A percentile compares a stretch with the other conserved stretches of the same genome.
Evolutionary conservation across 2,113 vertebrate species (phyloP).

Genomic region (Apteryx owenii): DNA sequence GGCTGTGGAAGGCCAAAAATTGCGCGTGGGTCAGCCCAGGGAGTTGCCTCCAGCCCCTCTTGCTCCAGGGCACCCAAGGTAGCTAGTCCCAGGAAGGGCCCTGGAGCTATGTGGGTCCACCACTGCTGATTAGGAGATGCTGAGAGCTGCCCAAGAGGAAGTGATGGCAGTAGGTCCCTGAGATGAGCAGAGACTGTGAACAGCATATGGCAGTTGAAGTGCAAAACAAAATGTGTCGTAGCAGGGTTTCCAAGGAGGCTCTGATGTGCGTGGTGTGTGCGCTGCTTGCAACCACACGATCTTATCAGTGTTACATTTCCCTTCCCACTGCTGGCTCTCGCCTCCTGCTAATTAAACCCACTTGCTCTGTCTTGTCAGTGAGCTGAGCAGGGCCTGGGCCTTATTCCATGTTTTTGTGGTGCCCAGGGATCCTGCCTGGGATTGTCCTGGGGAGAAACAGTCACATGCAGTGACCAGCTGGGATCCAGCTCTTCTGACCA

Average conservation of each 20-base stretch:
- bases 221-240: background rate
- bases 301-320: background rate
- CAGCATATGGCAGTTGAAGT: background rate
- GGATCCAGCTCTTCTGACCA: fast-evolving
- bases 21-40: background rate
- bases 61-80: background rate
- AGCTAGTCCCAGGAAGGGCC: background rate
- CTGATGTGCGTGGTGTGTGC: fast-evolving
- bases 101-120: background rate
- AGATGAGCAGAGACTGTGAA: fast-evolving
- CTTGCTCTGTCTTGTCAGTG: background rate
- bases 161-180: fast-evolving
- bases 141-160: fast-evolving
- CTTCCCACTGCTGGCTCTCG: background rate
- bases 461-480: background rate
- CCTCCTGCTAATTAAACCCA: background rate
- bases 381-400: background rate
- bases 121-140: background rate
- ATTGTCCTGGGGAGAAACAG: background rate
- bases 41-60: too few relatives aligned
- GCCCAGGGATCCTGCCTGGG: background rate
- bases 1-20: background rate
- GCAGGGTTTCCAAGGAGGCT: background rate
- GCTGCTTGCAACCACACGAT: fast-evolving
- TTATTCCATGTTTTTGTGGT: background rate